Conservation (phyloP, 2,113 vertebrate species). For the Myrmecophaga tridactyla region DNA sequence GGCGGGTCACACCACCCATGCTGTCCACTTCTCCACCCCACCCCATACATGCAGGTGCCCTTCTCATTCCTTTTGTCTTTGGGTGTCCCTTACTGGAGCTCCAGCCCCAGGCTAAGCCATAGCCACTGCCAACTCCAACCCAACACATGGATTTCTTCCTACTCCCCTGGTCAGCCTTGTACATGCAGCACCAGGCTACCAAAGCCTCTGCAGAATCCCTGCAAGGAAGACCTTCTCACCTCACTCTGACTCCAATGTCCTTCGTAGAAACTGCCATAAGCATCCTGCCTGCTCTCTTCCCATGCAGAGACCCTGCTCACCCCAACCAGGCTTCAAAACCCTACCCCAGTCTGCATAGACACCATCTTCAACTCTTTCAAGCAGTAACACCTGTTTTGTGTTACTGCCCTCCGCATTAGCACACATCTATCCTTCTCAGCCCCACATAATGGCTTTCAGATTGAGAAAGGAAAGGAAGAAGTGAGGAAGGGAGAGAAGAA, state of each 20-base stretch:
- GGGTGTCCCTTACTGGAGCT: not conserved
- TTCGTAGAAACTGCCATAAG: not conserved
- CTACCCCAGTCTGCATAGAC: not conserved
- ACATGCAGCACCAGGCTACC: too few relatives aligned
- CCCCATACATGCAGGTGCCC: too few relatives aligned
- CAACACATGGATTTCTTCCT: not conserved
- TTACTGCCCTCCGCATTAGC: not conserved
- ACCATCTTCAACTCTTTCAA: not conserved
- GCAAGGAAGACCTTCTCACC: not conserved
- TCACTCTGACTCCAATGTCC: not conserved
- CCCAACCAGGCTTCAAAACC: not conserved
- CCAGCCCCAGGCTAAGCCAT: accelerated
- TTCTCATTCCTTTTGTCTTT: not conserved
- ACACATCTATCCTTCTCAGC: not conserved
- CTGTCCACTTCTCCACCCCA: too few relatives aligned
- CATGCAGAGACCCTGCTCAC: not conserved
- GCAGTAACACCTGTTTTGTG: accelerated
- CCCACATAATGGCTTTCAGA: not conserved
- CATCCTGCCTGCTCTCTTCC: not conserved
- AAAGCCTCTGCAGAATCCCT: not conserved
- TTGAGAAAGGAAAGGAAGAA: not conserved
- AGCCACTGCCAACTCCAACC: not conserved
- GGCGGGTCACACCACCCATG: too few relatives aligned
- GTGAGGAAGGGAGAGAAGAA: not conserved
- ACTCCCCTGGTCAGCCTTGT: not conserved